A percentile compares a stretch with the other conserved stretches of the same genome.
These are phyloP conservation scores for Tympanoctomys barrerae DNA, from an alignment of 2,797 vertebrate species.

Conservation along the genomic window DNA sequence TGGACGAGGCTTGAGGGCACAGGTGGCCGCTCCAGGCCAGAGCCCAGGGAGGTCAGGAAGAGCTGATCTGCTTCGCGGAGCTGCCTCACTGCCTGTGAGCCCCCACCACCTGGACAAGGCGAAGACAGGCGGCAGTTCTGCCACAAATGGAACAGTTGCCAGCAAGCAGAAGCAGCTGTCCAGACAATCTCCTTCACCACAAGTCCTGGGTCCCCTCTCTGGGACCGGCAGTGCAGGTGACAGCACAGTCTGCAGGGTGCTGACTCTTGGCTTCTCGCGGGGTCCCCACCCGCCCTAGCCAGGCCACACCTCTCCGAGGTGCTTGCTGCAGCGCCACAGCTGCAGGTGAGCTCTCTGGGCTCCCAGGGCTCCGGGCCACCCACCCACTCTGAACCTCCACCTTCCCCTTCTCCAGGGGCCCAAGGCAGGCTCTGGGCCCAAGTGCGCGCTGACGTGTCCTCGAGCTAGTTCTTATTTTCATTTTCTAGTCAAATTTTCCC, in stretches of 20 bases:
- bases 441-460: accelerated
- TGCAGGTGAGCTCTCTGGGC: neutral
- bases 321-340: neutral
- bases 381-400: accelerated
- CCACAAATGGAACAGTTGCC: neutral
- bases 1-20: neutral
- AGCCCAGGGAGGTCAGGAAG: neutral
- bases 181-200: neutral
- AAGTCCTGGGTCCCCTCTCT: neutral
- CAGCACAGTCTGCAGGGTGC: neutral
- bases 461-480: neutral
- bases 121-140: neutral
- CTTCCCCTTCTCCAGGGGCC: neutral
- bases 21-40: neutral
- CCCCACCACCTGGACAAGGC: neutral
- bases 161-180: neutral
- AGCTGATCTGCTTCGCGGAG: neutral
- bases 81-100: neutral
- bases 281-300: neutral
- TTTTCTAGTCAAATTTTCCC: neutral
- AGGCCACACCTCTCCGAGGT: neutral
- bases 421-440: accelerated
- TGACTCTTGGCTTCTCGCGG: no score
- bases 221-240: neutral
- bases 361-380: neutral